These are phyloP conservation scores for Drosophila oshimai DNA, from an alignment of 1,140 invertebrate genomes.

Conservation along the genomic window DNA sequence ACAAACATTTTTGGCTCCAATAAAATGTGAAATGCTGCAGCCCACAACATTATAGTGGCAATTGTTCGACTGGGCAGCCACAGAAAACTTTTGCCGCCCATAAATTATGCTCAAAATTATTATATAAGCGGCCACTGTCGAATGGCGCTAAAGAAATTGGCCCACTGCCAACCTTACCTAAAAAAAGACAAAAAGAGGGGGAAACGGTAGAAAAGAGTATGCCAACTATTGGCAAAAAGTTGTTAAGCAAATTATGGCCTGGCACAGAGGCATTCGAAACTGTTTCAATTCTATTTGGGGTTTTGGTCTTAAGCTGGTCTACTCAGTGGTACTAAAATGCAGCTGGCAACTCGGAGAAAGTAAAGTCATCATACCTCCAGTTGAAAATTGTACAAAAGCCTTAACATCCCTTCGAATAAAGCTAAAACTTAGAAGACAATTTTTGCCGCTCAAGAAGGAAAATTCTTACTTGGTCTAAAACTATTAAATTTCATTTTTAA, in stretches of 20 bases:
- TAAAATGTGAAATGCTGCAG: slow-evolving; percentile 66
- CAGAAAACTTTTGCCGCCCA: slow-evolving; percentile 73
- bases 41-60: slow-evolving; percentile 71
- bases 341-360: neutral
- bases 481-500: no score
- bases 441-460: no score
- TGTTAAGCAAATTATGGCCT: slow-evolving; percentile 77
- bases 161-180: slow-evolving; percentile 56
- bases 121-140: slow-evolving; percentile 73
- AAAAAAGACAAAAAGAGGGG: neutral
- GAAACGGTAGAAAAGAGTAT: neutral
- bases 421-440: no score
- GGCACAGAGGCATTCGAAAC: slow-evolving; percentile 54
- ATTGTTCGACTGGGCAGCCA: slow-evolving; percentile 72
- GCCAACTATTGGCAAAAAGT: slow-evolving; percentile 60
- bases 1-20: slow-evolving; percentile 61
- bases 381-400: no score
- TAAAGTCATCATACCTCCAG: neutral
- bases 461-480: no score
- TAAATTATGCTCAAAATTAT: slow-evolving; percentile 77
- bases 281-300: slow-evolving; percentile 36
- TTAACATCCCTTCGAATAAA: no score
- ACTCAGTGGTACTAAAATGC: slow-evolving; percentile 3
- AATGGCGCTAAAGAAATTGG: slow-evolving; percentile 64
- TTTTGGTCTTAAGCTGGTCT: neutral